A percentile compares a stretch with the other conserved stretches of the same genome.
Conservation (phyloP, 2,113 vertebrate species). For the Steatornis caripensis region DNA sequence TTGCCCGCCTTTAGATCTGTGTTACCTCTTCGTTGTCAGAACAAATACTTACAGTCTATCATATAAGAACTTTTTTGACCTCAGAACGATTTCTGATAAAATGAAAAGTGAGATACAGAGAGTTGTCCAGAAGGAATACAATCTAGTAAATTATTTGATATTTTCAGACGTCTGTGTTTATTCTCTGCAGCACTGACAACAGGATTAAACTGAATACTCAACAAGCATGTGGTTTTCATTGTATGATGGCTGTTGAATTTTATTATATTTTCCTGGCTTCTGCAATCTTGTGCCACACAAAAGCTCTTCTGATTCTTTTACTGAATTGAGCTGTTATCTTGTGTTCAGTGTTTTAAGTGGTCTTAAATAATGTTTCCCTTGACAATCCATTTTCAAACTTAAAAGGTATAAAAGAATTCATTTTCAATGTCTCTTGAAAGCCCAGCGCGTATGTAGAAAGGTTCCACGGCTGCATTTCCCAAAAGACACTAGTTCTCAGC, state of each 20-base stretch:
- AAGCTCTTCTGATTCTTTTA: background rate
- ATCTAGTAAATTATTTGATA: conserved; percentile 62
- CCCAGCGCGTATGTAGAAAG: background rate
- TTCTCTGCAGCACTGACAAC: conserved; percentile 42
- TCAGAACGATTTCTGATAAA: conserved; percentile 69
- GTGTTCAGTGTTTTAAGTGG: conserved; percentile 31
- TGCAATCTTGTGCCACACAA: background rate
- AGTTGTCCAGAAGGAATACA: conserved; percentile 55
- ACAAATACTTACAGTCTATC: conserved; percentile 54
- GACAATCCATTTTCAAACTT: conserved; percentile 24
- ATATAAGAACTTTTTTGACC: conserved; percentile 65
- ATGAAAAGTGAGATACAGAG: conserved; percentile 30
- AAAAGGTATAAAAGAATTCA: conserved; percentile 6
- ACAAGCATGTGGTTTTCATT: conserved; percentile 25
- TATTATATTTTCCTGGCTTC: conserved; percentile 12
- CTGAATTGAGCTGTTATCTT: conserved; percentile 19
- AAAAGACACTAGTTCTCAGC: background rate
- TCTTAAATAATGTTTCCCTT: conserved; percentile 26
- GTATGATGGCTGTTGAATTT: conserved; percentile 32
- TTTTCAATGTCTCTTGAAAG: conserved; percentile 28
- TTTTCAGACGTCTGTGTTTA: conserved; percentile 60
- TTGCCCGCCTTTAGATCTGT: conserved; percentile 11
- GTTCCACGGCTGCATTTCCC: background rate
- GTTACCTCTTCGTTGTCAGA: conserved; percentile 53
- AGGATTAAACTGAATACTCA: conserved; percentile 56